Base-by-base conservation (phyloP, 2,113 vertebrate species). In the Mesoclemmys tuberculata region DNA sequence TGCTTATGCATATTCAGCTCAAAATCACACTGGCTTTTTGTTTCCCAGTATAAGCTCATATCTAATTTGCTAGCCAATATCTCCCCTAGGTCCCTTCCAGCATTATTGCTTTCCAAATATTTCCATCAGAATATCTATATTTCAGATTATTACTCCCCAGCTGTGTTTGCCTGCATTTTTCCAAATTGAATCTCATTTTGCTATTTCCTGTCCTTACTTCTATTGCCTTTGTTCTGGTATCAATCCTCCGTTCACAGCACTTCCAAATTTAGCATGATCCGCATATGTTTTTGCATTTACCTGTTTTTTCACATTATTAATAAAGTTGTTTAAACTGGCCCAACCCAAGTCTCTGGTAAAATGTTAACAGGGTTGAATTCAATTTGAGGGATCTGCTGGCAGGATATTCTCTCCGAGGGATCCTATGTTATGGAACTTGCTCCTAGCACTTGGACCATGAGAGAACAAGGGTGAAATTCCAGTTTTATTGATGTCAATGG, bases 1-100 rank as follows among this genome's bases (percentile, higher is more conserved):
- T 44, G 0, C 52, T 89, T 54, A 5, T 18, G 26, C 1, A 2
- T 77, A 80, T 31, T 61, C 5, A 3, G 51, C 55, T 71, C 26
- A 68, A 85, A 89, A 92, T 79, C 35, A 38, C 48, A 2, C 41
- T 61, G 74, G 1, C 44, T 51, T 79, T 93, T 90, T 0, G 5
- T 88, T 93, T 93, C 35, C 38, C 52, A 88, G 48, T 31, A 90
- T 24, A 85, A 83, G 81, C 61, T 90, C 61, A 48, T 4, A 82
- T 48, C 21, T 22, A 82, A 0, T 86, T 83, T 92, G 48, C 1
- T 3, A 54, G 6, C 18, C 5, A 51, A 1, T 81, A 68, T 55
- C 24, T 81, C 6, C 10, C 55, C 9, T 81, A 68, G 31, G 27
- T 88, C 1, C 87, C 11, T 90, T 41, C 2, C 8, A 88, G 44